Base-by-base conservation (phyloP, 2,113 vertebrate genomes). In the Prinia subflava region DNA sequence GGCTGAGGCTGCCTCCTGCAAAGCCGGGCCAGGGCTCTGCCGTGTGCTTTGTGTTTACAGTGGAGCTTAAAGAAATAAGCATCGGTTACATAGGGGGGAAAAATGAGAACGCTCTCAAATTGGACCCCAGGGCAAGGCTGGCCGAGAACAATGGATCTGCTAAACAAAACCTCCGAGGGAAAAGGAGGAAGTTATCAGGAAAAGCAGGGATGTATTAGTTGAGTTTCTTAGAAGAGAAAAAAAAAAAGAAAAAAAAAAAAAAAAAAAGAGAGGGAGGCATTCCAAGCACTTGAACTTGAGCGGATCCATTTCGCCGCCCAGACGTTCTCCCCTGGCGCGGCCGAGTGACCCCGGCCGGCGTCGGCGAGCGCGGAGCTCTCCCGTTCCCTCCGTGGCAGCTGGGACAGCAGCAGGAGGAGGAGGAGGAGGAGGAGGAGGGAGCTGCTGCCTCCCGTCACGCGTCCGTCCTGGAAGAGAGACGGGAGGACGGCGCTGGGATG, bases 121-220 rank as follows among this genome's bases (percentile, higher is more conserved):
- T 86, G 95, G 94, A 97, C 96, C 96, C 94, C 86, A 93, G 92
- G 96, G 95, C 96, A 96, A 88, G 86, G 86, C 94, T 73, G 9
- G 17, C 83, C 1, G 59, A 89, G 92, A 97, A 96, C 96, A 97
- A 96, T 95, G 83, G 94, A 24, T 50, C 70, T 91, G 92, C 91
- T 94, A 74, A 95, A 95, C 91, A 96, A 94, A 95, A 83, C 83
- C 37, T 3, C 77, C 0, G 10, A 78, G 87, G 18, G 56, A 18
- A 75, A 87, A 84, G 91, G 87, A 94, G 95, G 95, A 97, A 96
- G 83, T 91, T 50, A 75, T 80, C 87, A 27, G 63, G 80, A 81
- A 89, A 95, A 93, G 86, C 42, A 10, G 55, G 63, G 83, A 85
- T 87, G 30, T 52, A 78, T 93, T 86, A 92, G 89, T 59, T 84